These are phyloP conservation scores for Tyto alba DNA, from an alignment of 2,113 vertebrate genomes.

Conservation along the genomic window DNA sequence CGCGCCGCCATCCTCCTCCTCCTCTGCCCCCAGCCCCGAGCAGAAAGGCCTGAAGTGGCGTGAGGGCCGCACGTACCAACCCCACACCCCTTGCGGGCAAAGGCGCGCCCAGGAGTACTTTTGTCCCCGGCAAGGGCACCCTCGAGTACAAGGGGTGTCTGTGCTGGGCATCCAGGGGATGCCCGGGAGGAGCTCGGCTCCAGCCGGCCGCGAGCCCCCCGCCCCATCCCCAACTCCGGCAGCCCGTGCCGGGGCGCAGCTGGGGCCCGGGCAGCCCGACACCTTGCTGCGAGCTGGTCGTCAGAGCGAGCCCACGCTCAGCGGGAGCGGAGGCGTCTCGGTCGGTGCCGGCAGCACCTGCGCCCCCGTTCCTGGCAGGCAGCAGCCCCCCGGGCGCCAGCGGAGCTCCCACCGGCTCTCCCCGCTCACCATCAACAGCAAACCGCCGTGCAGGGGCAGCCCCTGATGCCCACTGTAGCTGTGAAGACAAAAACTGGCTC, in stretches of 20 bases:
- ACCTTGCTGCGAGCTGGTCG: rapidly evolving
- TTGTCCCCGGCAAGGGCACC: neutral
- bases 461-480: neutral
- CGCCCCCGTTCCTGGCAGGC: neutral
- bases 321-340: neutral
- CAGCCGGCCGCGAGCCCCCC: neutral
- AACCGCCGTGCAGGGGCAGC: neutral
- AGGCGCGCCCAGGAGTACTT: neutral
- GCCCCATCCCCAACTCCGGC: neutral
- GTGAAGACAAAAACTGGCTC: neutral
- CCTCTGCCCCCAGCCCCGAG: neutral
- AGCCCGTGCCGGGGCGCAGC: rapidly evolving
- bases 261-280: neutral
- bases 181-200: neutral
- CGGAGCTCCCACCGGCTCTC: neutral
- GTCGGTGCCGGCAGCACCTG: neutral
- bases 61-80: neutral
- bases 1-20: rapidly evolving
- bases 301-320: neutral
- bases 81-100: neutral
- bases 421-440: neutral
- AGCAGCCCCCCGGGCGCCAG: neutral
- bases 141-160: rapidly evolving
- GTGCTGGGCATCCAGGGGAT: neutral
- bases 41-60: neutral